Percentiles rank a stretch among this genome's conserved stretches.
These are phyloP conservation scores for Cettia cetti DNA, from an alignment of 2,113 vertebrate genomes.

Conservation along the genomic window DNA sequence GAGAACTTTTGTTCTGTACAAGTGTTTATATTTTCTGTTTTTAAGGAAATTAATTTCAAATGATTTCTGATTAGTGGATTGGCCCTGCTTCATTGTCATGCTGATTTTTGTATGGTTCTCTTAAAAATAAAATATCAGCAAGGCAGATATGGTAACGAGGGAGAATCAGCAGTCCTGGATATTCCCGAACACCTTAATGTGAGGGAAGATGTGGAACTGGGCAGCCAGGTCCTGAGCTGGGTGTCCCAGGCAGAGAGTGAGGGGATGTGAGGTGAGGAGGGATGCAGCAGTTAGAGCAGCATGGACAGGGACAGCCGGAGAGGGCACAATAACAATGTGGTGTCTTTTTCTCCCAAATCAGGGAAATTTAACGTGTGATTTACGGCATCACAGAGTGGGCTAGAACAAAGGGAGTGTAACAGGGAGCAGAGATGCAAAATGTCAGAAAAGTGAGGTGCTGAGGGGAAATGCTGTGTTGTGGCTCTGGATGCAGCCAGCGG, in stretches of 20 bases:
- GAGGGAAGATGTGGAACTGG: background rate
- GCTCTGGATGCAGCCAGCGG: background rate
- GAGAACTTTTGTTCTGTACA: background rate
- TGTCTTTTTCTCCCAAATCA: background rate
- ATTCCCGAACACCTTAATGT: background rate
- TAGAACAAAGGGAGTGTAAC: background rate
- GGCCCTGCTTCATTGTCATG: background rate
- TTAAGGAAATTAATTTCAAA: constrained; percentile 25
- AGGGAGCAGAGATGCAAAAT: background rate
- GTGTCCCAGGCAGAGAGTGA: background rate
- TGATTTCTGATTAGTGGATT: constrained; percentile 25
- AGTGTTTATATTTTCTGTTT: constrained; percentile 7
- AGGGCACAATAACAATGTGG: rapidly evolving
- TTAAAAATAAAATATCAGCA: background rate
- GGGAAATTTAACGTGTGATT: background rate
- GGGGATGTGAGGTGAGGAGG: rapidly evolving
- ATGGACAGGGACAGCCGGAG: rapidly evolving
- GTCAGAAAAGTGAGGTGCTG: background rate
- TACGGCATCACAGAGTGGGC: background rate
- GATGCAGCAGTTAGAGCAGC: background rate
- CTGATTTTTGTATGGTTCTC: constrained; percentile 1
- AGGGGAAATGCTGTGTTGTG: background rate
- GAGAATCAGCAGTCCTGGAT: background rate
- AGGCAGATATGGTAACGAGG: background rate
- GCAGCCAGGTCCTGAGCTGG: background rate